Evolutionary conservation across 2,113 vertebrate genomes (phyloP), one percentile per base, ranked within the genome.

Genomic region (Oryzias javanicus): DNA sequence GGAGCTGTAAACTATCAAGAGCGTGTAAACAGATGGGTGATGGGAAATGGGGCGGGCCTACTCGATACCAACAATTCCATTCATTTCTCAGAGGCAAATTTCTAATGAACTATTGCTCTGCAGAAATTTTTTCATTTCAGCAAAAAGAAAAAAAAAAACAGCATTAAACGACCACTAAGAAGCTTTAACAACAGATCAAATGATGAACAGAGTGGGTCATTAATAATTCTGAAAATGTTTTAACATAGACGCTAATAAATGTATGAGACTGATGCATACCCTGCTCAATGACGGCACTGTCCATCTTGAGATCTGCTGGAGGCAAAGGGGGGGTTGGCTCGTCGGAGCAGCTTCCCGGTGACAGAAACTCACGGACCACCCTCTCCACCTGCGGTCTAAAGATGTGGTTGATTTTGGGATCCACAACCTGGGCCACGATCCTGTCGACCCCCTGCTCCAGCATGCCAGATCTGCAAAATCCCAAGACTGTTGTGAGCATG

Each of bases 351-450:
- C 93, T 94, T 16, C 95, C 81, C 0, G 95, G 96, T 22, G 95
- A 97, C 86, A 99, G 86, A 90, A 98, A 99, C 55, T 96, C 94
- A 29, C 94, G 92, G 56, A 99, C 98, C 22, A 96, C 94, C 70
- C 94, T 94, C 81, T 99, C 98, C 72, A 99, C 97, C 83, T 99
- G 97, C 48, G 98, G 98, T 80, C 96, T 92, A 83, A 99, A 99
- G 1, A 93, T 95, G 62, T 98, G 96, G 81, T 99, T 97, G 86
- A 99, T 92, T 90, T 99, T 99, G 79, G 97, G 97, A 83, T 98
- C 97, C 64, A 99, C 98, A 75, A 98, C 96, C 89, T 99, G 98
- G 78, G 97, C 95, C 80, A 99, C 97, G 44, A 99, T 99, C 79
- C 98, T 90, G 86, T 99, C 98, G 67, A 99, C 98, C 55, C 98